Base-by-base conservation (phyloP, 2,113 vertebrate genomes). In the Garra rufa region DNA sequence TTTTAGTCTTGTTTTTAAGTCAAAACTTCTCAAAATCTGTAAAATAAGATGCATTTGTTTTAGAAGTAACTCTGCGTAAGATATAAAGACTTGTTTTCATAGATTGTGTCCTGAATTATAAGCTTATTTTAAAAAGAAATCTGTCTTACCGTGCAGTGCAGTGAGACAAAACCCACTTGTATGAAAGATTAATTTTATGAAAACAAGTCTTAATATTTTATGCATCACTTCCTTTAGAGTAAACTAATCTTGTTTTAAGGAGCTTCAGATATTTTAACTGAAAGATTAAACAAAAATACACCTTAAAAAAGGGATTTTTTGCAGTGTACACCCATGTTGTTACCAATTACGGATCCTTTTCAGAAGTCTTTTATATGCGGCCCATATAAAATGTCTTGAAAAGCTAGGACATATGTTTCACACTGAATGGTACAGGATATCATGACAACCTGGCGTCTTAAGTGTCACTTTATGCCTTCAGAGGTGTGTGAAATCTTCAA, bases 391-490 rank as follows among this genome's bases (percentile, higher is more conserved):
- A 44, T 75, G 71, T 75, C 44, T 15, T 28, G 14, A 15, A 74
- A 50, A 75, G 13, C 24, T 21, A 69, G 14, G 44, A 75, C 71
- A 26, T 17, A 17, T 69, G 69, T 71, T 71, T 43, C n/a, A 74
- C 44, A 48, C 71, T 48, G 44, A 75, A 75, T 48, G 28, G 24
- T 75, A 30, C 21, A 75, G 24, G 71, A 48, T 75, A 50, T 75
- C 24, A 75, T 75, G 44, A 50, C 71, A 75, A 75, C 24, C 24
- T 50, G 46, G 17, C 10, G 7, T 76, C 26, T 57, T 76, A 30
- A 19, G 73, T 75, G 43, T 48, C 73, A 52, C 73, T 55, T 55
- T 19, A 21, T 55, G 8, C 19, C 5, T 41, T 57, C 30, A 52
- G 75, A 76, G 50, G 21, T 74, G 43, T 46, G 43, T 74, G 43